Evolutionary conservation across 1,140 invertebrate species (phyloP).

Genomic region (Aethina tumida): DNA sequence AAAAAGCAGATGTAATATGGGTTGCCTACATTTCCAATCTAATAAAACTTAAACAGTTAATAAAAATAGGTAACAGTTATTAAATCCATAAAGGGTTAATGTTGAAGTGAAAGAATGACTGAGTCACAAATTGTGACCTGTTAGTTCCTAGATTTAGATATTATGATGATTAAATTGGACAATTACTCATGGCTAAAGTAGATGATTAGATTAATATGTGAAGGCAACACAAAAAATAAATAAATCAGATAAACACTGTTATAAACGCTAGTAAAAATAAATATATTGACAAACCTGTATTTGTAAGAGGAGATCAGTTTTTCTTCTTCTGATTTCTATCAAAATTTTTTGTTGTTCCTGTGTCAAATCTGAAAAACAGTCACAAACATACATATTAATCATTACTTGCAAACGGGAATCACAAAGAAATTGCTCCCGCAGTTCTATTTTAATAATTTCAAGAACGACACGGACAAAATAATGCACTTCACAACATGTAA

Average conservation of each 20-base stretch:
- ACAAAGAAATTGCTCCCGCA: conserved; percentile 3
- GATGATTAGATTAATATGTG: not conserved
- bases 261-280: not conserved
- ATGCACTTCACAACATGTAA: not conserved
- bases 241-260: conserved; percentile 1
- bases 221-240: not conserved
- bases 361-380: conserved; percentile 66
- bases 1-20: too few species aligned
- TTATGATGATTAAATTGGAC: not conserved
- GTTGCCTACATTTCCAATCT: too few species aligned
- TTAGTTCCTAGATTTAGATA: too few species aligned
- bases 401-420: not conserved
- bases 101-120: too few species aligned
- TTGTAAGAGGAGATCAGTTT: conserved; percentile 81
- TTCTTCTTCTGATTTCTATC: conserved; percentile 78
- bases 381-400: conserved; percentile 3
- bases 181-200: not conserved
- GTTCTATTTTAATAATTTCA: not conserved
- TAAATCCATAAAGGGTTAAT: too few species aligned
- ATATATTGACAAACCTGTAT: conserved; percentile 73
- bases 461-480: not conserved
- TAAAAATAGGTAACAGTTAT: too few species aligned
- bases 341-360: conserved; percentile 83
- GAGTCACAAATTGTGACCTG: too few species aligned
- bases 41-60: too few species aligned